Conservation (phyloP, 2,888 invertebrate species). For the Nipponacmea schrenckii region DNA sequence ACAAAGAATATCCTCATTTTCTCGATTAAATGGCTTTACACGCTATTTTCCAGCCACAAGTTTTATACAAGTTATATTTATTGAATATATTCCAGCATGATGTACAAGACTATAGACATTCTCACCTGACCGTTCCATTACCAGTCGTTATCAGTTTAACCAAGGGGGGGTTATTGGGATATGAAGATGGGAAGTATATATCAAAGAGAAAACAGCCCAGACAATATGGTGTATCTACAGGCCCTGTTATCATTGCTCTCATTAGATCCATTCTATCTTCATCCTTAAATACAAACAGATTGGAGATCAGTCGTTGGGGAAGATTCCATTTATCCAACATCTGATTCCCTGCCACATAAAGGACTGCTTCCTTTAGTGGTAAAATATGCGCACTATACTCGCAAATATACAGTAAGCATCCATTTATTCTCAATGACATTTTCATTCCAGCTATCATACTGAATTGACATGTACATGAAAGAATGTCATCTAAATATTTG, state of each 20-base stretch:
- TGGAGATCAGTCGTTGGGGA: neutral
- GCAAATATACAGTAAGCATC: no score
- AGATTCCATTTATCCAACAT: neutral
- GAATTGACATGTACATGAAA: no score
- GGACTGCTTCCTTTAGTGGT: neutral
- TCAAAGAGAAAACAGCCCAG: conserved; percentile 55
- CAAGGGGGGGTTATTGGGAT: conserved; percentile 50
- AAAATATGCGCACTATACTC: no score
- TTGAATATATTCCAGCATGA: no score
- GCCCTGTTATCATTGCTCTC: conserved; percentile 51
- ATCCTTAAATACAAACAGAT: conserved; percentile 36
- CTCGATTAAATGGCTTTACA: no score
- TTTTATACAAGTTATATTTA: no score
- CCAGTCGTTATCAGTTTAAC: conserved; percentile 54
- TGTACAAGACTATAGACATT: no score
- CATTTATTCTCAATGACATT: no score
- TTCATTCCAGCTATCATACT: no score
- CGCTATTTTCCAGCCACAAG: no score
- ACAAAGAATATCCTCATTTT: no score
- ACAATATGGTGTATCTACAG: conserved; percentile 53
- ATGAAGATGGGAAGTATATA: conserved; percentile 48
- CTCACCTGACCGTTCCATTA: conserved; percentile 44
- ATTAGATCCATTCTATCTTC: conserved; percentile 50
- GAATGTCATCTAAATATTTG: no score
- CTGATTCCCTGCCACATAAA: neutral